phyloP scores from a whole-genome alignment of 2,113 vertebrate species.

The Sarotherodon lohbergeri region DNA sequence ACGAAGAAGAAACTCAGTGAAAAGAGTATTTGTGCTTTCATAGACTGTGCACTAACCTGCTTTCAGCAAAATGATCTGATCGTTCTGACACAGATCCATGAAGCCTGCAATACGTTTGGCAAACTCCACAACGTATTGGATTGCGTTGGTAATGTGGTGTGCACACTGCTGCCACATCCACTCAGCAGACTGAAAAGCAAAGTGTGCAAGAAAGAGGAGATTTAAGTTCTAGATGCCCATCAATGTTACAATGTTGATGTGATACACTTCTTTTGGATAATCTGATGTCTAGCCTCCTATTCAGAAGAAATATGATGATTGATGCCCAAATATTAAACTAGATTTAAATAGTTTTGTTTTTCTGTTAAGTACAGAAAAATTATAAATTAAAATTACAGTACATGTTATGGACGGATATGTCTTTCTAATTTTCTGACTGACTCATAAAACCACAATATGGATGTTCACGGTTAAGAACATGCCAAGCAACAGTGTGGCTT shows the following conservation, averaged over 20 bases:
- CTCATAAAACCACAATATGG: neutral
- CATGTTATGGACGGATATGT: neutral
- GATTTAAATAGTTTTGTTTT: neutral
- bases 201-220: neutral
- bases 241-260: neutral
- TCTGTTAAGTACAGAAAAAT: neutral
- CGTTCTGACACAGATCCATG: constrained; percentile 89
- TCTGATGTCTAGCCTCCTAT: neutral
- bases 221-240: neutral
- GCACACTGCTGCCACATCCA: constrained; percentile 87
- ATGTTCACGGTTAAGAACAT: neutral
- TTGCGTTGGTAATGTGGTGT: constrained; percentile 83
- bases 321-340: neutral
- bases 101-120: constrained; percentile 85
- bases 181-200: constrained; percentile 75
- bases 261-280: neutral
- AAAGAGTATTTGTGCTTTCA: neutral
- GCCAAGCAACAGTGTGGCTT: neutral
- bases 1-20: neutral
- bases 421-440: neutral
- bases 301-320: neutral
- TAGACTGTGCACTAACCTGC: constrained; percentile 73
- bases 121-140: constrained; percentile 88
- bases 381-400: neutral
- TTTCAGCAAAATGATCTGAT: constrained; percentile 88